These are phyloP conservation scores for Talpa occidentalis DNA, from an alignment of 2,113 vertebrate genomes.

Conservation along the genomic window DNA sequence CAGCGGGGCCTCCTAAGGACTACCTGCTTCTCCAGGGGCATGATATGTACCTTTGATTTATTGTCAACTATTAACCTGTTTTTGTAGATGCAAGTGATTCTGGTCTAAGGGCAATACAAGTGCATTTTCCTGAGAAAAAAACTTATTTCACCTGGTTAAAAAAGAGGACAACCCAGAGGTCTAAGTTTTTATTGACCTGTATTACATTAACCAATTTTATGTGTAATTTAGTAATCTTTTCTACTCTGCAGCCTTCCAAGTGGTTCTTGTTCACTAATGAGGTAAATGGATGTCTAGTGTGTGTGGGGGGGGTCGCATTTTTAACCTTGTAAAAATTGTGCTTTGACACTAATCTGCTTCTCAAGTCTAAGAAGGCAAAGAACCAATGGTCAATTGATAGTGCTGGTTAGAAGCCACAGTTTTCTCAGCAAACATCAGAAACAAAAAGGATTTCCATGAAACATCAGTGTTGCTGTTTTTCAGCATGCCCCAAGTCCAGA, in stretches of 20 bases:
- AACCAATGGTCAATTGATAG: neutral
- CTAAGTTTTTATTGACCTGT: neutral
- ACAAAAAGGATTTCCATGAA: neutral
- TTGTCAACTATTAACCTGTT: neutral
- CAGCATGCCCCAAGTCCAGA: neutral
- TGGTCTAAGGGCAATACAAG: neutral
- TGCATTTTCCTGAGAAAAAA: constrained; percentile 1
- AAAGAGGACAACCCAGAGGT: neutral
- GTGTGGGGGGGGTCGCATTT: neutral
- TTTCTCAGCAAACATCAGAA: neutral
- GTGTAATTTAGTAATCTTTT: constrained; percentile 2
- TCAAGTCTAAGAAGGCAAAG: neutral
- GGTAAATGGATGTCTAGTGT: neutral
- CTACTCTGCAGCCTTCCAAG: neutral
- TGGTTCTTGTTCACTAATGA: neutral
- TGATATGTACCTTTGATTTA: neutral
- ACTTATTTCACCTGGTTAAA: constrained; percentile 3
- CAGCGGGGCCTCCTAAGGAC: neutral
- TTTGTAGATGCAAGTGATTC: neutral
- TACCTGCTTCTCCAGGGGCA: neutral
- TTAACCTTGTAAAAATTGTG: neutral
- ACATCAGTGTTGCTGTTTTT: neutral
- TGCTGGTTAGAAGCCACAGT: neutral
- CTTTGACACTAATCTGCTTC: neutral
- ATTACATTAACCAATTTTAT: neutral